Conservation (phyloP, 2,888 invertebrate genomes). For the Tuberolachnus salignus region DNA sequence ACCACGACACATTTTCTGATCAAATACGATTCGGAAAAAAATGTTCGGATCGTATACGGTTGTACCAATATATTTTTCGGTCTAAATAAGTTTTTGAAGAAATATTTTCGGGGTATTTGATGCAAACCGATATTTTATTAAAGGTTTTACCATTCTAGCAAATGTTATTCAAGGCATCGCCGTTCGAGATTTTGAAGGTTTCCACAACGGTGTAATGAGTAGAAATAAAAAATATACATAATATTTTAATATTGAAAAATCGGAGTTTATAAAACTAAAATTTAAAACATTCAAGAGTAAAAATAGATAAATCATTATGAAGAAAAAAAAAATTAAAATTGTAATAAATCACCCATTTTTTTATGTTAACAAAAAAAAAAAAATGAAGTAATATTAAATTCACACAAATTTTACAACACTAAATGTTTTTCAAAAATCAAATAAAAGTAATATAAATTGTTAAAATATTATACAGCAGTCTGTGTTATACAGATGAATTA, state of each 20-base stretch:
- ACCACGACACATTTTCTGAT: too few relatives aligned
- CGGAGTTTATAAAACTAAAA: neutral
- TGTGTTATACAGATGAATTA: slow-evolving; percentile 24
- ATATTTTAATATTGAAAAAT: neutral
- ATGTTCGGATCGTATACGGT: too few relatives aligned
- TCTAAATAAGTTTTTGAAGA: too few relatives aligned
- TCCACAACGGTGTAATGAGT: too few relatives aligned
- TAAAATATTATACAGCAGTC: slow-evolving; percentile 22
- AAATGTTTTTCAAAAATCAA: neutral
- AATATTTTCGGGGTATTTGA: too few relatives aligned
- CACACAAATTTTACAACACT: slow-evolving; percentile 8
- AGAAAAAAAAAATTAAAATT: slow-evolving; percentile 22
- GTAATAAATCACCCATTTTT: slow-evolving; percentile 41
- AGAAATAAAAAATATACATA: too few relatives aligned
- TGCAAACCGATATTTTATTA: too few relatives aligned
- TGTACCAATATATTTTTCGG: too few relatives aligned
- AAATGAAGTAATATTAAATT: slow-evolving; percentile 25
- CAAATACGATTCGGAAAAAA: too few relatives aligned
- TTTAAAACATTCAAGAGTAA: neutral
- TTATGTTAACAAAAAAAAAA: slow-evolving; percentile 33
- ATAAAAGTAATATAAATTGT: neutral
- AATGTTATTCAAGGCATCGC: too few relatives aligned
- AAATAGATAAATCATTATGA: neutral
- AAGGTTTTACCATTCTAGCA: too few relatives aligned
- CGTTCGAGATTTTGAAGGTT: too few relatives aligned